phyloP scores from a whole-genome alignment of 1,140 invertebrate species.

The Sminthurides bifidus region DNA sequence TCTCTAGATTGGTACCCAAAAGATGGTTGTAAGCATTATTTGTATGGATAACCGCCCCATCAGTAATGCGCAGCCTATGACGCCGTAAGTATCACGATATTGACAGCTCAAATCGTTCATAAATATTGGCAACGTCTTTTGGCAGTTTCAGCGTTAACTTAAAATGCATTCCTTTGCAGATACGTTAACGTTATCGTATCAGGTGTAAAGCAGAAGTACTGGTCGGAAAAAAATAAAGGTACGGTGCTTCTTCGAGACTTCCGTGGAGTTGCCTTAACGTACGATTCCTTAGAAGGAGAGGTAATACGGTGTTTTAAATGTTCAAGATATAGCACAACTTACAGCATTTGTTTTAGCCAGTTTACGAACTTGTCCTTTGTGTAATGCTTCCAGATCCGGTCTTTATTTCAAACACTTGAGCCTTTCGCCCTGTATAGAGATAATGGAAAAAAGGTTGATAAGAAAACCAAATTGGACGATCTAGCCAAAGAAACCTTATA shows the following conservation, averaged over 20 bases:
- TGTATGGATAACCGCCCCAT: background rate
- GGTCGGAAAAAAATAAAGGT: background rate
- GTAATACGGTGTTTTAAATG: background rate
- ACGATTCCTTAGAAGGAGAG: background rate
- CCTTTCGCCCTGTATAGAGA: background rate
- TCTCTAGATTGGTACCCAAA: background rate
- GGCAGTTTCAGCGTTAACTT: too few species aligned
- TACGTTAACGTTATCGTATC: background rate
- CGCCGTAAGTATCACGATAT: background rate
- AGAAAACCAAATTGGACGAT: background rate
- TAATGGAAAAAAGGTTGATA: background rate
- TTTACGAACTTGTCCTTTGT: background rate
- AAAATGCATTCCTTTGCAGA: background rate
- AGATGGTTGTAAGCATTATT: background rate
- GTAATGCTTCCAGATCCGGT: background rate
- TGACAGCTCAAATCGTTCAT: background rate
- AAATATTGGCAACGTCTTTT: background rate
- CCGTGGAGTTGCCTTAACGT: background rate
- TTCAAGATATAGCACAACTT: background rate
- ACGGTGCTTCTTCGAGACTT: background rate
- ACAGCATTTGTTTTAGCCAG: background rate
- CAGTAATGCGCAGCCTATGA: background rate
- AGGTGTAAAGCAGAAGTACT: conserved; percentile 3
- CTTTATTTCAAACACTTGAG: background rate
- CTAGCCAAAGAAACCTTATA: background rate